Evolutionary conservation across 2,888 invertebrate species (phyloP), one percentile per base, ranked within the genome.

Genomic region (Drosophila peninsularis): DNA sequence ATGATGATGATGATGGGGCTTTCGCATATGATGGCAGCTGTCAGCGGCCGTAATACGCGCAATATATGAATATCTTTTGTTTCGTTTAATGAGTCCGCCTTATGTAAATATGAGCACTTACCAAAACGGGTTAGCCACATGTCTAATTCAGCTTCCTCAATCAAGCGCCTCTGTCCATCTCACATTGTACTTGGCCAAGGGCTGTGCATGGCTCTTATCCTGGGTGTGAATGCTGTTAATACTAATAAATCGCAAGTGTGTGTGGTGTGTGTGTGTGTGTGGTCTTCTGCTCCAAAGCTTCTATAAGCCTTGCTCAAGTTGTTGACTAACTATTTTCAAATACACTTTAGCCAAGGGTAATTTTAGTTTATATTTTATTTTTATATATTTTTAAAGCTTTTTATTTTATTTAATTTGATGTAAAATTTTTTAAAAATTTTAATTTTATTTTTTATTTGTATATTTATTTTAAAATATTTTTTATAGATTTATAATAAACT

Each of bases 1-100:
- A 24, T n/a, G 24, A 17, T 27, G 45, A 27, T n/a, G 45, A n/a
- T 49, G 65, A 61, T 62, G 71, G 71, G 62, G 39, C 76, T 62
- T 65, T 69, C 71, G 71, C 78, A 79, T 86, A 75, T 83, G 79
- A 83, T 75, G 77, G 73, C 86, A 86, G 58, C 81, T 86, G 86
- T 83, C 83, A 86, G 69, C 81, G 75, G 49, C 50, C 67, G 63
- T 78, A 71, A 83, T 63, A 56, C 55, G 50, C 52, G 32, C 67
- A 66, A 78, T 70, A 74, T 72, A 45, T 61, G 37, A 54, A 42
- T 44, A 56, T 32, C 27, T 32, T 37, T 72, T 68, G 54, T 60
- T 56, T 17, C 27, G 36, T 47, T 64, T 47, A 77, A 74, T 74
- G 70, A 49, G 44, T 42, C 24, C 50, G 24, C 58, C 54, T 69